Evolutionary conservation across 2,888 invertebrate species (phyloP).

Genomic region (Choristoneura rosaceana): DNA sequence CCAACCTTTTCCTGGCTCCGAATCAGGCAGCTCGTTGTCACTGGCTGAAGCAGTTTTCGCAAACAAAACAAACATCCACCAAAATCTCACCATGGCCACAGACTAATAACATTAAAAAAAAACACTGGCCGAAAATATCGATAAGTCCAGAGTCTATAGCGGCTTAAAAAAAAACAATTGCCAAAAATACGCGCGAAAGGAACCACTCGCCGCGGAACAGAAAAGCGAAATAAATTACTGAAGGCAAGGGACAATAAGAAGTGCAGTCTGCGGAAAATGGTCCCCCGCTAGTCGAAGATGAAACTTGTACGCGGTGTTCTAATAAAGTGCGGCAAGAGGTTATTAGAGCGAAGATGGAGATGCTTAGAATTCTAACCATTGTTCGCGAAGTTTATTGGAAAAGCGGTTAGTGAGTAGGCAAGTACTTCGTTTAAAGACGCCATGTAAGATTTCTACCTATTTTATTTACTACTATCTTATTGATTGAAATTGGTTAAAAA

Average conservation of each 20-base stretch:
- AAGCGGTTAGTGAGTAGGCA: background rate
- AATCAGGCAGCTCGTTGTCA: constrained; percentile 71
- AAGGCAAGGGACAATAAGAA: constrained; percentile 70
- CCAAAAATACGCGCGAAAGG: constrained; percentile 62
- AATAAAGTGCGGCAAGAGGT: constrained; percentile 50
- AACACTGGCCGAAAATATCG: constrained; percentile 50
- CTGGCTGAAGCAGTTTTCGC: constrained; percentile 79
- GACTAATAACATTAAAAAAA: constrained; percentile 69
- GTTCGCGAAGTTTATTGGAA: constrained; percentile 12
- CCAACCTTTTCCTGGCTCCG: constrained; percentile 73
- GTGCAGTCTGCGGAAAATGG: constrained; percentile 79
- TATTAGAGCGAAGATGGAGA: constrained; percentile 74
- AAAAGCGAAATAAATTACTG: constrained; percentile 72
- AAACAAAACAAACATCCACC: constrained; percentile 82
- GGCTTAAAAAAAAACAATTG: constrained; percentile 54
- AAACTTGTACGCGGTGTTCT: constrained; percentile 45
- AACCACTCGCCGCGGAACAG: constrained; percentile 70
- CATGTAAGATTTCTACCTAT: background rate
- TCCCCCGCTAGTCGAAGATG: constrained; percentile 66
- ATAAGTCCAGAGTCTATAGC: constrained; percentile 42
- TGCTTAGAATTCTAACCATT: constrained; percentile 43
- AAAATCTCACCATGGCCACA: constrained; percentile 80
- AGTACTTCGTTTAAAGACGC: constrained; percentile 3
- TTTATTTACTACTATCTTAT: too few relatives aligned
- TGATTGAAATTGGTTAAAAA: too few relatives aligned